These are phyloP conservation scores for Haplotaxodon microlepis DNA, from an alignment of 2,113 vertebrate species.

Conservation along the genomic window DNA sequence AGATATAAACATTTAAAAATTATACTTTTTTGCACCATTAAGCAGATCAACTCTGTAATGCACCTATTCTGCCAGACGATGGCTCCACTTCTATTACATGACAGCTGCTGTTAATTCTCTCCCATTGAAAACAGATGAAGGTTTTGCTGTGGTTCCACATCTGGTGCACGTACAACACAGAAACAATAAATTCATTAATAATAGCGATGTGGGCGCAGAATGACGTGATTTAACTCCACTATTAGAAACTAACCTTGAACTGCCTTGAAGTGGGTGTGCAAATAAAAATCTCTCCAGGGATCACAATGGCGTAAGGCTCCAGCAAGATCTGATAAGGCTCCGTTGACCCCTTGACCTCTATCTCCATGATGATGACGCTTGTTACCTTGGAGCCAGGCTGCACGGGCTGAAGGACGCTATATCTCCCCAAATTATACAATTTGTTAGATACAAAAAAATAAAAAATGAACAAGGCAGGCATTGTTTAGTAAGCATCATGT, in stretches of 20 bases:
- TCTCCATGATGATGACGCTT: conserved; percentile 77
- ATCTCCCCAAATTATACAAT: neutral
- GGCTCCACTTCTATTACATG: conserved; percentile 85
- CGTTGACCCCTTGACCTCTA: conserved; percentile 84
- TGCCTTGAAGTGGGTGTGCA: conserved; percentile 67
- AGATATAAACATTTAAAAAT: neutral
- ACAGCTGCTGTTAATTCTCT: conserved; percentile 45
- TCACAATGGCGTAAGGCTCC: conserved; percentile 81
- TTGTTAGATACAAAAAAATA: neutral
- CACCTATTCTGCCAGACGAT: conserved; percentile 67
- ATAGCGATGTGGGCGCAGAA: neutral
- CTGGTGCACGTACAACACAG: conserved; percentile 60
- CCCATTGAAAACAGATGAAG: conserved; percentile 78
- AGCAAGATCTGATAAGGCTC: conserved; percentile 80
- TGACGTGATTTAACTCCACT: neutral
- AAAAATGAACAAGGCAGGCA: neutral
- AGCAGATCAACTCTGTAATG: neutral
- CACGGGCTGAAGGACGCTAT: conserved; percentile 48
- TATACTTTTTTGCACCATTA: neutral
- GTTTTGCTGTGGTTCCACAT: conserved; percentile 94
- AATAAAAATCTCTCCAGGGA: conserved; percentile 82
- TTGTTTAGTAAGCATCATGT: neutral
- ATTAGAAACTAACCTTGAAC: conserved; percentile 77
- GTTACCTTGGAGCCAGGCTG: conserved; percentile 14
- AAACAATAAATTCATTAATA: neutral